Base-by-base conservation (phyloP, 2,888 invertebrate species). In the Charanyca ferruginea region DNA sequence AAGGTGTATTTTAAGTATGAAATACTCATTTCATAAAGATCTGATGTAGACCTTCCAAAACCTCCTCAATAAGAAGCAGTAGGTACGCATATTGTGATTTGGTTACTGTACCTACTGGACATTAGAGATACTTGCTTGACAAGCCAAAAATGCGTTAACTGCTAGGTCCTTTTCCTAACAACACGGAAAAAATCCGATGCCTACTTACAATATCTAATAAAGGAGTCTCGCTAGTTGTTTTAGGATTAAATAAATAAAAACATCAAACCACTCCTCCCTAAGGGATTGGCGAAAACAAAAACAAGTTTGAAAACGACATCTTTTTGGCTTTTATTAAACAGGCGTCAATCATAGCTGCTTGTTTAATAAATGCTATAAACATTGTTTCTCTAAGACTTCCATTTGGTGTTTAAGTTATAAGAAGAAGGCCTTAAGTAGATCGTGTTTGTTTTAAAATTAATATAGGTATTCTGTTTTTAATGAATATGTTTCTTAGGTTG, bases 361-460 rank as follows among this genome's bases (percentile, higher is more conserved):
- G 87, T 87, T 90, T 90, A 89, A 92, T 92, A 92, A 91, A 90
- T 87, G 88, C 83, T 88, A 88, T 89, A 89, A 91, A 89, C 88
- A 89, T 87, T 89, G 89, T 90, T 90, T 88, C 85, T 86, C 83
- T 86, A 84, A n/a, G 79, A 85, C 85, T 86, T 85, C 82, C 76
- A 82, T 82, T 78, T 63, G 51, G 60, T 65, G 62, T 63, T 53
- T 71, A 86, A 87, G 81, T 76, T 54, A 77, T 57, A 70, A 81
- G 77, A 68, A 9, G 0, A 45, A 13, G 13, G 0, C 51, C 3
- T 25, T 5, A 4, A 2, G 41, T 23, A 35, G 59, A 22, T 20
- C 0, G 11, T 11, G 2, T 11, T 35, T 1, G 3, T 35, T 35
- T 35, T 35, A 35, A 28, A 28, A 28, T n/a, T n/a, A n/a, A n/a